Base-by-base conservation (phyloP, 2,113 vertebrate species). In the Leptocoma aspasia region DNA sequence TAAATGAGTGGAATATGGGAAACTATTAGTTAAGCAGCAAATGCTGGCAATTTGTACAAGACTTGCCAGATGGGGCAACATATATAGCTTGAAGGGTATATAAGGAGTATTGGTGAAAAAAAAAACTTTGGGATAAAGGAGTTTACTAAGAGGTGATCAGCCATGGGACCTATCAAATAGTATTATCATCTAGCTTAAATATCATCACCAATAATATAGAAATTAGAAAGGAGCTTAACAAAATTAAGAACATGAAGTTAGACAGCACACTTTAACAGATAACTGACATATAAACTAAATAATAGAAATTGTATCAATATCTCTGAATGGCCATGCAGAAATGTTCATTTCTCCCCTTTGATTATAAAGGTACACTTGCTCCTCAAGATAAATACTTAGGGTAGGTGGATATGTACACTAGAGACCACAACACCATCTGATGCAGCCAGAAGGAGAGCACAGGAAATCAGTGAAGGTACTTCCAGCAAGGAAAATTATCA, bases 341-440 rank as follows among this genome's bases (percentile, higher is more conserved):
- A 33, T 10, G 15, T 19, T 41, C 3, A 10, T 31, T 44, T 47
- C 30, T 50, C 33, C 23, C 10, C 24, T 56, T 50, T 41, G 8
- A 41, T 63, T 59, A 71, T 20, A 41, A 11, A 59, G 10, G 14
- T 33, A 59, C 57, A 18, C 23, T 64, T 52, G 24, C 5, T 90
- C 9, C 41, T 75, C 19, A 52, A 18, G 28, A 37, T 45, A 50
- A 83, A 83, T 54, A 39, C 13, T 54, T 42, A 15, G 8, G 7
- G 28, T 24, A 72, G 24, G 21, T 61, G 15, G 20, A 31, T 70
- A 65, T 7, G 35, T 70, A 42, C 3, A 90, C 37, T 3, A 75
- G 24, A 72, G 17, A 64, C 7, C 6, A 71, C 0, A 0, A 26
- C 35, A 66, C 8, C 24, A 76, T 6, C 28, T 79, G 33, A 65